Percentiles rank a stretch among this genome's conserved stretches.
Conservation (phyloP, 2,888 invertebrate genomes). For the Drosophila anomalata region DNA sequence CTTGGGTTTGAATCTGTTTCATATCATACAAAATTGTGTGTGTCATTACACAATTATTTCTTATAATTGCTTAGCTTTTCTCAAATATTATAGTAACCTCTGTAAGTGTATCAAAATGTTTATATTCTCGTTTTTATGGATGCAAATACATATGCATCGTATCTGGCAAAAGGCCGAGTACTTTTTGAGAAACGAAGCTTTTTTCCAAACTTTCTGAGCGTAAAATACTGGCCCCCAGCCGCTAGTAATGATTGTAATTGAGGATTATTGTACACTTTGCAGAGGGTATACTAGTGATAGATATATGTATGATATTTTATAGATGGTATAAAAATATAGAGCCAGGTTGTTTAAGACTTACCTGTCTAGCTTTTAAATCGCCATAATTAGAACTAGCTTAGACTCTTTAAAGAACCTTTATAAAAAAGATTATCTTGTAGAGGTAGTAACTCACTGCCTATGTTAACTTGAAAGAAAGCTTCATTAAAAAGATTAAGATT, state of each 20-base stretch:
- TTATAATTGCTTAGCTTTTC: neutral
- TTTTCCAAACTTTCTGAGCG: constrained; percentile 1
- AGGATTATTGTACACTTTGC: neutral
- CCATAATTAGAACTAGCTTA: too few relatives aligned
- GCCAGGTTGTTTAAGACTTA: too few relatives aligned
- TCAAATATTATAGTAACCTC: neutral
- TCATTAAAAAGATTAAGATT: neutral
- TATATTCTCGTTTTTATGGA: neutral
- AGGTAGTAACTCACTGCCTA: neutral
- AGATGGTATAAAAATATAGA: too few relatives aligned
- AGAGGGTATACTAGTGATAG: neutral
- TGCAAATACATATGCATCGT: constrained; percentile 1
- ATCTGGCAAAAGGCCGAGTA: neutral
- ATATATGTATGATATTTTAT: neutral
- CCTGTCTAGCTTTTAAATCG: too few relatives aligned
- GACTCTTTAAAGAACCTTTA: too few relatives aligned
- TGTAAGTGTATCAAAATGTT: neutral
- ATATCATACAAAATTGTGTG: too few relatives aligned
- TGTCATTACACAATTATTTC: neutral
- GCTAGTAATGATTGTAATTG: neutral
- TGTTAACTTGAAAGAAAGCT: neutral
- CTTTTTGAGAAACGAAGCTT: neutral
- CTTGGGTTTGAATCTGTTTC: too few relatives aligned
- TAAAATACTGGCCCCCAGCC: neutral
- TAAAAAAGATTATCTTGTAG: too few relatives aligned